These are phyloP conservation scores for Dromas ardeola DNA, from an alignment of 2,113 vertebrate genomes.

Conservation along the genomic window DNA sequence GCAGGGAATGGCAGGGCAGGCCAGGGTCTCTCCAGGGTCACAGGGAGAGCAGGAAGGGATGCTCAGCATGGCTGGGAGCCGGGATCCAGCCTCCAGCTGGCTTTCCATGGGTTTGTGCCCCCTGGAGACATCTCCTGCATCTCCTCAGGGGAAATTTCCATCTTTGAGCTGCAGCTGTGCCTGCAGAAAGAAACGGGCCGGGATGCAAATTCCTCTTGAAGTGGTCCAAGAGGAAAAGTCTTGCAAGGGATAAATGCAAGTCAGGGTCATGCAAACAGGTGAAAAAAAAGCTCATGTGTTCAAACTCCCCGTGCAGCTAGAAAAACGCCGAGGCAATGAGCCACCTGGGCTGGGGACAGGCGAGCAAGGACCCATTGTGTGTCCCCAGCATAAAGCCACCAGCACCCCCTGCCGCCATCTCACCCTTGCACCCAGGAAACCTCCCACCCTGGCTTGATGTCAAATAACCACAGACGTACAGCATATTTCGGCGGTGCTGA, in stretches of 20 bases:
- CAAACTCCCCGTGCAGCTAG: neutral
- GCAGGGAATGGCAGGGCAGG: neutral
- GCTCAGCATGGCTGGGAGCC: neutral
- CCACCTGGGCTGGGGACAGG: neutral
- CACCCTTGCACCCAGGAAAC: neutral
- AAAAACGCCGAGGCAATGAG: neutral
- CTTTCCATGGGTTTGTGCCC: neutral
- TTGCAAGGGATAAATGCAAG: neutral
- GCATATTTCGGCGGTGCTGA: neutral
- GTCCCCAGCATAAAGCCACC: neutral
- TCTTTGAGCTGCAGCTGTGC: neutral
- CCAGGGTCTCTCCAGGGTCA: accelerated
- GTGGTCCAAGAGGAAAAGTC: neutral
- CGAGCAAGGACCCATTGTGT: neutral
- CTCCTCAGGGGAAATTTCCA: neutral
- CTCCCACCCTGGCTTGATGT: neutral
- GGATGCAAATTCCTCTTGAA: neutral
- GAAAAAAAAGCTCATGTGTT: neutral
- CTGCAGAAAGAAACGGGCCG: neutral
- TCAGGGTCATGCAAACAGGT: neutral
- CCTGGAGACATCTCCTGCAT: neutral
- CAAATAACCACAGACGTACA: neutral
- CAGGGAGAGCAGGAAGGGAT: neutral
- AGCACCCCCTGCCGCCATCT: neutral
- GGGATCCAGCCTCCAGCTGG: neutral